Evolutionary conservation across 2,797 vertebrate species (phyloP).

Genomic region (Avahi laniger): DNA sequence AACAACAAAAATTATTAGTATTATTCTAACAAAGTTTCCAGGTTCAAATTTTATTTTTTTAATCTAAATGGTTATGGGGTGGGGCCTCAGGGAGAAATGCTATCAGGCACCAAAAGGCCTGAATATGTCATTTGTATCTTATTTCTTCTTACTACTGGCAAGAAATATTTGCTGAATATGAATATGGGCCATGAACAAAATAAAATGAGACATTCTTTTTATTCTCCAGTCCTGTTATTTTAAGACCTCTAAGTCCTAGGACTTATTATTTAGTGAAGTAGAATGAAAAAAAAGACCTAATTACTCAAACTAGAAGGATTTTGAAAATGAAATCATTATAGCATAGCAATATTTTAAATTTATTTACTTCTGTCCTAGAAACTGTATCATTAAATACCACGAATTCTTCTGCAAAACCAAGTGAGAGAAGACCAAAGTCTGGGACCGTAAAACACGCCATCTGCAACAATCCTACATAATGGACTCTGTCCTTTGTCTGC

Average conservation of each 20-base stretch:
- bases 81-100: neutral
- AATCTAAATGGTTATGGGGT: neutral
- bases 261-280: neutral
- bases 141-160: neutral
- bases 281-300: neutral
- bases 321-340: neutral
- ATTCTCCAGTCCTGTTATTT: neutral
- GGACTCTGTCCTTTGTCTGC: neutral
- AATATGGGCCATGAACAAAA: neutral
- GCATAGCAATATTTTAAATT: neutral
- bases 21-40: slow-evolving; percentile 20
- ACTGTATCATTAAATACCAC: neutral
- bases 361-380: neutral
- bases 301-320: neutral
- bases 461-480: rapidly evolving
- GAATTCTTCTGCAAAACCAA: neutral
- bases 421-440: neutral
- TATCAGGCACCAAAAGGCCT: neutral
- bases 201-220: neutral
- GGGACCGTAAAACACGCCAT: rapidly evolving
- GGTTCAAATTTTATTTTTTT: neutral
- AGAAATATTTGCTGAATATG: neutral
- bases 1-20: neutral
- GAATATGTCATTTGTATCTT: neutral
- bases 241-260: neutral